These are phyloP conservation scores for Chrysemys picta DNA, from an alignment of 2,113 vertebrate species.

Conservation along the genomic window DNA sequence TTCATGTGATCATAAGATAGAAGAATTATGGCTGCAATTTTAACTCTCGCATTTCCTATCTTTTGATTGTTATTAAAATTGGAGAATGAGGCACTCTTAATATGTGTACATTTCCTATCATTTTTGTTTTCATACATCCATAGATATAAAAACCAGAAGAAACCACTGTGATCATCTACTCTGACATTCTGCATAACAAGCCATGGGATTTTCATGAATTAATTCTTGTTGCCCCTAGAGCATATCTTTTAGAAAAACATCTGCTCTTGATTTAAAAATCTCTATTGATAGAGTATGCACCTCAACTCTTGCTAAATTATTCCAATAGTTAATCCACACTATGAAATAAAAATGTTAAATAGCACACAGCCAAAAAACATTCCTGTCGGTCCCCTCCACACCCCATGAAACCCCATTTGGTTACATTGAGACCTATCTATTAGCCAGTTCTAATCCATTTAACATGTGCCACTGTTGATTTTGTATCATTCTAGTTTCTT, in stretches of 20 bases:
- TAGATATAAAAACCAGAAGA: background rate
- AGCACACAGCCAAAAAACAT: too few species aligned
- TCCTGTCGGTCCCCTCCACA: too few species aligned
- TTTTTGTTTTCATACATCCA: background rate
- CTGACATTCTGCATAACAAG: background rate
- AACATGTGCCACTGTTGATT: too few species aligned
- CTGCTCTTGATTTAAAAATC: too few species aligned
- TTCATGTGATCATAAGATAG: background rate
- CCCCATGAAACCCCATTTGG: background rate
- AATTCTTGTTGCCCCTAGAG: too few species aligned
- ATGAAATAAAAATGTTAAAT: too few species aligned
- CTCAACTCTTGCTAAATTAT: too few species aligned
- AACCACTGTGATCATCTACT: background rate
- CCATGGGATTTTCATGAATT: background rate
- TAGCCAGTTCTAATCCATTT: background rate
- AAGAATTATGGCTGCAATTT: background rate
- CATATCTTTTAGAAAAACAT: too few species aligned
- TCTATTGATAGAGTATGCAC: too few species aligned
- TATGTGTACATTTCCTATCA: background rate
- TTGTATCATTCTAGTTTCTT: too few species aligned
- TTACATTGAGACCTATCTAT: background rate
- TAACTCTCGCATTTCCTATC: background rate
- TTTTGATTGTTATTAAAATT: background rate
- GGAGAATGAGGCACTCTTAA: background rate
- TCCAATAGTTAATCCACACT: too few species aligned